Base-by-base conservation (phyloP, 1,140 invertebrate genomes). In the silkworm (Bombyx mori) region DNA sequence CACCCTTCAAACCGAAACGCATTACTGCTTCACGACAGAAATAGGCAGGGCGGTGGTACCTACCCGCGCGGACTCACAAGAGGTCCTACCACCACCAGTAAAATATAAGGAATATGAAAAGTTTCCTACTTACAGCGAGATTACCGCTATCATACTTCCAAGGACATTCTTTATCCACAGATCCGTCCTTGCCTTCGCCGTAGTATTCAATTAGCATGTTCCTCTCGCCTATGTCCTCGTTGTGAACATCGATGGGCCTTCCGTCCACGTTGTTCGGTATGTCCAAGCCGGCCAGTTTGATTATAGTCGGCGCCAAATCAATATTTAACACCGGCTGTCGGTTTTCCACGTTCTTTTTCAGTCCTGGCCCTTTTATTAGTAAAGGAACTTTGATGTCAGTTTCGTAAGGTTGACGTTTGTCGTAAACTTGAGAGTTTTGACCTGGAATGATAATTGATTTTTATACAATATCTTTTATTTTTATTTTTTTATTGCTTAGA, bases 321-420 rank as follows among this genome's bases (percentile, higher is more conserved):
- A 97, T 92, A 65, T 93, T 92, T 9, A 93, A 89, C 1, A 95
- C 90, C 9, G 93, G 90, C 52, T 90, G 85, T 18, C 86, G 65
- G 48, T 90, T 67, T 10, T 84, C 62, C 1, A 66, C 67, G 35
- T 89, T 90, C 54, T 77, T 68, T 42, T 69, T 64, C 26, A 96
- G 88, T 1, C 88, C 89, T 2, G 96, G 96, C 22, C 96, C 96
- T 60, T 92, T 86, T 4, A 97, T 91, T 42, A 97, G 68, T 9
- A 98, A 82, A 6, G 96, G 96, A 1, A 97, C 91, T 69, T 91
- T 89, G 44, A 96, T 94, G 73, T 98, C 96, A 4, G 94, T 93
- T 73, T 98, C 95, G 77, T 98, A 98, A 0, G 94, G 93, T 66
- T 96, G 94, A 22, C 96, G 88, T 77, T 98, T 98, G 79, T 97